A percentile compares a stretch with the other conserved stretches of the same genome.
Conservation (phyloP, 2,797 vertebrate genomes). For the Taeniopygia guttata region DNA sequence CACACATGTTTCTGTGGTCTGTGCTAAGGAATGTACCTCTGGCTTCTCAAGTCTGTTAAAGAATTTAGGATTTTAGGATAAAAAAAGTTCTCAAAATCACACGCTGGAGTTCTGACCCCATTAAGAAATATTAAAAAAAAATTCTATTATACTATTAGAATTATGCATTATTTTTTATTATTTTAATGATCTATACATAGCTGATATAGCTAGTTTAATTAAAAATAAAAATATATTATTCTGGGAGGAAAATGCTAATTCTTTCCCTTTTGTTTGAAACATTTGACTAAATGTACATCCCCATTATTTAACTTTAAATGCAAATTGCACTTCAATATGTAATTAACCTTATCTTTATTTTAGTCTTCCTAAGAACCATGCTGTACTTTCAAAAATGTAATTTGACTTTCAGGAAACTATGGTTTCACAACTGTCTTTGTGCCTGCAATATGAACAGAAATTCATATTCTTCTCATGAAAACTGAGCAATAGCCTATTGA, state of each 20-base stretch:
- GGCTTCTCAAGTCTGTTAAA: neutral
- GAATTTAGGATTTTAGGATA: neutral
- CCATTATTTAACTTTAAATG: neutral
- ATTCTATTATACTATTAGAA: neutral
- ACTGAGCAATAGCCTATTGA: neutral
- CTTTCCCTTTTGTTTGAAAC: neutral
- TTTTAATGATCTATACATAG: neutral
- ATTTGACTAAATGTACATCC: neutral
- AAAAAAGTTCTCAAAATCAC: neutral
- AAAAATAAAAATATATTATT: neutral
- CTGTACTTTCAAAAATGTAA: neutral
- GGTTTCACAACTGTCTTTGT: neutral
- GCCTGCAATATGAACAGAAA: neutral
- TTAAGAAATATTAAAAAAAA: neutral
- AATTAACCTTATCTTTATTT: neutral
- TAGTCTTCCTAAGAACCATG: neutral
- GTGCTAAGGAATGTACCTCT: neutral
- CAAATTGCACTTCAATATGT: neutral
- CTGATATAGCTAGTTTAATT: neutral
- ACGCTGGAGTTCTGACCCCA: neutral
- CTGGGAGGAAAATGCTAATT: neutral
- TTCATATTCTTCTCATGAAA: neutral
- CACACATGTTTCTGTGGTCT: neutral
- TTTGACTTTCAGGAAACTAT: neutral
- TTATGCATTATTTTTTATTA: neutral